Conservation (phyloP, 2,113 vertebrate species). For the Pituophis catenifer region DNA sequence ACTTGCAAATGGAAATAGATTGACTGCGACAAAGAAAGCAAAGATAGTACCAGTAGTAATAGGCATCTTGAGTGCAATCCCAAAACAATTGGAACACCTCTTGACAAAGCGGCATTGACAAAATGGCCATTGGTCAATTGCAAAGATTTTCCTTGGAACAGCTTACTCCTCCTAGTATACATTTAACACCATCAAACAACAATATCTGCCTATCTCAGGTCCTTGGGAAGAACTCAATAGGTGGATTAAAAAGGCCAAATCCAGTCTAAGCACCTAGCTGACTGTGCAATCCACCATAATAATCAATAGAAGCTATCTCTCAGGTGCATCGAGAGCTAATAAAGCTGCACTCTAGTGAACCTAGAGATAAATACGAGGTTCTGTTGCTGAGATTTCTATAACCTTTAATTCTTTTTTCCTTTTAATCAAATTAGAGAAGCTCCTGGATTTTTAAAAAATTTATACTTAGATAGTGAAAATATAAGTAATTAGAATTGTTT, state of each 20-base stretch:
- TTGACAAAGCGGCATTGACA: not conserved
- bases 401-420: not conserved
- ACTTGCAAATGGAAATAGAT: not conserved
- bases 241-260: not conserved
- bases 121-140: not conserved
- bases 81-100: not conserved
- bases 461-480: not conserved
- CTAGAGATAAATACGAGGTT: not conserved
- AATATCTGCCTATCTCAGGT: not conserved
- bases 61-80: not conserved
- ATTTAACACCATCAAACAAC: not conserved
- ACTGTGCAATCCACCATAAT: not conserved
- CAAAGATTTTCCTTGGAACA: not conserved
- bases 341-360: not conserved
- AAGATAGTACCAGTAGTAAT: not conserved
- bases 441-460: not conserved
- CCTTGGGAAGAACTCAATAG: not conserved
- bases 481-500: not conserved
- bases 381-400: not conserved
- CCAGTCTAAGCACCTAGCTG: not conserved
- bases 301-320: not conserved
- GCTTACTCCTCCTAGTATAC: not conserved
- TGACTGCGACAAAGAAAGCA: not conserved
- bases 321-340: not conserved
- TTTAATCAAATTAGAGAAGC: not conserved